phyloP scores from a whole-genome alignment of 2,797 vertebrate species.

The Gymnocypris eckloni region DNA sequence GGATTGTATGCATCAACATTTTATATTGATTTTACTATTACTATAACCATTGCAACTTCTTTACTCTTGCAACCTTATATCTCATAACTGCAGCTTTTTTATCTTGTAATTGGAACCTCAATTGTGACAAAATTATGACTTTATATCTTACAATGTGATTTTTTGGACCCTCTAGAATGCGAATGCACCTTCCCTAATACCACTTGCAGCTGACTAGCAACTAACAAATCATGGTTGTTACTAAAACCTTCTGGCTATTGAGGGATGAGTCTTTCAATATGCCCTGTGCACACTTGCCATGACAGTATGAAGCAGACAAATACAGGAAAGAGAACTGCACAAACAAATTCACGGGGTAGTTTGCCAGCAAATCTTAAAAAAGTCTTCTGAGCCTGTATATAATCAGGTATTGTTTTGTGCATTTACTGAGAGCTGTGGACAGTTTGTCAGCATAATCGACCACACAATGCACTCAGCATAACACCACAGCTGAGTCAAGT shows the following conservation, averaged over 20 bases:
- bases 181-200: not conserved
- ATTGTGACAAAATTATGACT: not conserved
- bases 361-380: not conserved
- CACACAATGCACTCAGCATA: slow-evolving; percentile 37
- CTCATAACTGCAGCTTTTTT: not conserved
- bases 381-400: not conserved
- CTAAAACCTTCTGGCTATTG: not conserved
- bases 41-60: not conserved
- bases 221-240: not conserved
- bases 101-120: not conserved
- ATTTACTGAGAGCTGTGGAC: slow-evolving; percentile 48
- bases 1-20: not conserved
- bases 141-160: not conserved
- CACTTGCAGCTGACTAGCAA: not conserved
- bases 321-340: not conserved
- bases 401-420: slow-evolving; percentile 31
- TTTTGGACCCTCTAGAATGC: not conserved
- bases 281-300: not conserved
- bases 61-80: not conserved
- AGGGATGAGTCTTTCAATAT: not conserved
- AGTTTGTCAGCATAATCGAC: slow-evolving; percentile 45
- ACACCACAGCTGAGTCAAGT: not conserved
- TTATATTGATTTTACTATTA: not conserved
- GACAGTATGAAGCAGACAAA: not conserved
- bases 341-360: not conserved